Evolutionary conservation across 2,113 vertebrate species (phyloP).

Genomic region (Platichthys stellatus): DNA sequence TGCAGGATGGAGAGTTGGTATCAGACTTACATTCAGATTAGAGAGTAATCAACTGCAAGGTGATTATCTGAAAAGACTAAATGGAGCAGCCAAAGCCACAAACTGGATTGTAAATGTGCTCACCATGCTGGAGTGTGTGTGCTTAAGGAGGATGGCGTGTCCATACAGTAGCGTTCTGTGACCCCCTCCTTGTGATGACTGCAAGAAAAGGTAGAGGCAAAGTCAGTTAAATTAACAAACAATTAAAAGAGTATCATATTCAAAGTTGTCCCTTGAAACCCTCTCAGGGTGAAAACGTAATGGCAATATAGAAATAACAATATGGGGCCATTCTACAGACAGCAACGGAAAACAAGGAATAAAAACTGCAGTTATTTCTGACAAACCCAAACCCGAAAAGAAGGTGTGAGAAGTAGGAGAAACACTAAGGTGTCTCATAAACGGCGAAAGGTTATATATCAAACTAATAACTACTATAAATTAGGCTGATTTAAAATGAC

Average conservation of each 20-base stretch:
- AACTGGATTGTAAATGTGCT: slow-evolving; percentile 48
- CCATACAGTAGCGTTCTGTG: slow-evolving; percentile 92
- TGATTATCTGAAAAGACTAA: not conserved
- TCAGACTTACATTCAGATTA: not conserved
- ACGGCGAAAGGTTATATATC: too few relatives aligned
- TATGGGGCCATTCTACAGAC: not conserved
- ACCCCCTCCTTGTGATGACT: slow-evolving; percentile 94
- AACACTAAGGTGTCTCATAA: too few relatives aligned
- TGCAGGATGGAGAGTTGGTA: slow-evolving; percentile 55
- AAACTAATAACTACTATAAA: too few relatives aligned
- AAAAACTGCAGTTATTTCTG: too few relatives aligned
- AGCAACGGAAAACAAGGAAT: not conserved
- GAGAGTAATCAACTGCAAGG: not conserved
- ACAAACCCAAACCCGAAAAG: too few relatives aligned
- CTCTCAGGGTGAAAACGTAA: not conserved
- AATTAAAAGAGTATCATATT: not conserved
- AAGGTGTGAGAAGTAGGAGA: too few relatives aligned
- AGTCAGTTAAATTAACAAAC: not conserved
- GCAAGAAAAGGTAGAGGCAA: not conserved
- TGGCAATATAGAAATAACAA: not conserved
- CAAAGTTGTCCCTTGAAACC: not conserved
- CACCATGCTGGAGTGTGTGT: slow-evolving; percentile 93
- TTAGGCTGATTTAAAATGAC: too few relatives aligned
- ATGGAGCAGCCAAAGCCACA: not conserved
- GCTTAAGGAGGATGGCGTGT: slow-evolving; percentile 92